Evolutionary conservation across 2,797 vertebrate genomes (phyloP).

Genomic region (Salmo trutta): DNA sequence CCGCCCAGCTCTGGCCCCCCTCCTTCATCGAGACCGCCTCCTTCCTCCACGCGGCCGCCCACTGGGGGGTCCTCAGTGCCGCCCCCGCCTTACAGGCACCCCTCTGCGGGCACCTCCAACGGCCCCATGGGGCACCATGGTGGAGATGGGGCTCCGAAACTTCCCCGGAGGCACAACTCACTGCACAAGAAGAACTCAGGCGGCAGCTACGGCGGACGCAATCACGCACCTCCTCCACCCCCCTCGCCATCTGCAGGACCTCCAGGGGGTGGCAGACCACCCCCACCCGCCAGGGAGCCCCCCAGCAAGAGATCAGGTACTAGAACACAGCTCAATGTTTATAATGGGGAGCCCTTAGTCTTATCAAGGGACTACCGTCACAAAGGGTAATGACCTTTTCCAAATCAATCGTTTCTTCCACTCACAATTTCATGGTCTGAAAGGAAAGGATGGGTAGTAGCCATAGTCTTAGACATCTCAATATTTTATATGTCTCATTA

Average conservation of each 20-base stretch:
- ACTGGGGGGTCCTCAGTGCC: constrained; percentile 75
- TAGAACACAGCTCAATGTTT: neutral
- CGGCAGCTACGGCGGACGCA: constrained; percentile 68
- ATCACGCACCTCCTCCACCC: constrained; percentile 82
- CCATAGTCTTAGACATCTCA: too few species aligned
- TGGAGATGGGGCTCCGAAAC: constrained; percentile 82
- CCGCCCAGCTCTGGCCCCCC: constrained; percentile 38
- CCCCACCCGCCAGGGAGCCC: constrained; percentile 89
- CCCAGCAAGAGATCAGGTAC: constrained; percentile 88
- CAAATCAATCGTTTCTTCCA: neutral
- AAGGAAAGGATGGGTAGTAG: neutral
- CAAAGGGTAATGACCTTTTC: neutral
- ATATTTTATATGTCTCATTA: too few species aligned
- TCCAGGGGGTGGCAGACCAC: constrained; percentile 80
- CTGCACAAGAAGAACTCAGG: constrained; percentile 86
- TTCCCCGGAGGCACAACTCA: constrained; percentile 94
- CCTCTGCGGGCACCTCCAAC: constrained; percentile 75
- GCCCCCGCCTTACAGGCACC: constrained; percentile 87
- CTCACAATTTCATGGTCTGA: neutral
- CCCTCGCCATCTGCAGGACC: constrained; percentile 76
- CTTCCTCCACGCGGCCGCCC: constrained; percentile 74
- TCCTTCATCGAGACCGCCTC: constrained; percentile 69
- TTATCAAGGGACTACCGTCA: neutral
- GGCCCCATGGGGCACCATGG: constrained; percentile 74
- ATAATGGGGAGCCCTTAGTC: neutral